Percentiles rank a stretch among this genome's conserved stretches.
Evolutionary conservation across 2,888 invertebrate genomes (phyloP).

Genomic region (Latrodectus elegans): DNA sequence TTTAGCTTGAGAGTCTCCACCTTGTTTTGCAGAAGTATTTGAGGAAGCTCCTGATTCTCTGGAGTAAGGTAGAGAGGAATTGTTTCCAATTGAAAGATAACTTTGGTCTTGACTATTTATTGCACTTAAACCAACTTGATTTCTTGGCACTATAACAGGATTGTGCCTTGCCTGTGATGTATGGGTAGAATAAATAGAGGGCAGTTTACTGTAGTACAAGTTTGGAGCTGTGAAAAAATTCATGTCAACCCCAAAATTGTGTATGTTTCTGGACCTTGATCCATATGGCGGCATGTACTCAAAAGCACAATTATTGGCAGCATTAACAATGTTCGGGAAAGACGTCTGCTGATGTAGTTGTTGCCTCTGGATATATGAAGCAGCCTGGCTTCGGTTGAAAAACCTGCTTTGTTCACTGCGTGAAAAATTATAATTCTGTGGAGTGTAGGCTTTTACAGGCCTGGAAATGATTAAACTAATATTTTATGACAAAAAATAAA

Average conservation of each 20-base stretch:
- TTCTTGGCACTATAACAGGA: conserved; percentile 50
- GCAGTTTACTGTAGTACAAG: conserved; percentile 57
- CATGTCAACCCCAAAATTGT: conserved; percentile 64
- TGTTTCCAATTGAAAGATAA: conserved; percentile 58
- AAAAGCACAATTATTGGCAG: conserved; percentile 49
- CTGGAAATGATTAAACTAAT: conserved; percentile 60
- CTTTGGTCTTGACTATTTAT: conserved; percentile 67
- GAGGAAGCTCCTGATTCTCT: conserved; percentile 40
- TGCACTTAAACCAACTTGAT: conserved; percentile 54
- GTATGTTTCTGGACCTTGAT: conserved; percentile 48
- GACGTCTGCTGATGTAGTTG: conserved; percentile 58
- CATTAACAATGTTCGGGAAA: conserved; percentile 59
- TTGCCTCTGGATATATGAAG: conserved; percentile 51
- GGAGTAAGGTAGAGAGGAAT: conserved; percentile 37
- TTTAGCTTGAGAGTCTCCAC: conserved; percentile 49
- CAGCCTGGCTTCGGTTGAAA: conserved; percentile 57
- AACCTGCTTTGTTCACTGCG: conserved; percentile 66
- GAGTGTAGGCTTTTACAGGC: conserved; percentile 63
- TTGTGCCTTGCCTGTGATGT: conserved; percentile 56
- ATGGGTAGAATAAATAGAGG: conserved; percentile 55
- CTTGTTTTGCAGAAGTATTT: conserved; percentile 31
- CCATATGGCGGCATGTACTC: conserved; percentile 58
- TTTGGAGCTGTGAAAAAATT: conserved; percentile 63
- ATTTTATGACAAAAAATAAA: conserved; percentile 29
- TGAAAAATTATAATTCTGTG: conserved; percentile 67